Conservation (phyloP, 1,140 invertebrate species). For the Diabrotica undecimpunctata region DNA sequence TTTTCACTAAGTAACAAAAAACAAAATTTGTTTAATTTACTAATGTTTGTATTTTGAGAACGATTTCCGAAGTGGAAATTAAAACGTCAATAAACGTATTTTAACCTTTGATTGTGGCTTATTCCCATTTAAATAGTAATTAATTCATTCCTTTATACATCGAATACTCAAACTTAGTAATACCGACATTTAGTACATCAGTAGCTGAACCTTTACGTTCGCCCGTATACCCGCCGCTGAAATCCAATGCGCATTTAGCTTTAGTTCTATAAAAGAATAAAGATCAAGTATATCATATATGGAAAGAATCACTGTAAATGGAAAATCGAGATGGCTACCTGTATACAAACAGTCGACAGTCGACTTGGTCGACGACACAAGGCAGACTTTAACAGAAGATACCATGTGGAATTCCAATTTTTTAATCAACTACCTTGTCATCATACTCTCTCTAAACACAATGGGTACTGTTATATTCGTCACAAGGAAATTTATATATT, state of each 20-base stretch:
- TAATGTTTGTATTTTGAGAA: too few relatives aligned
- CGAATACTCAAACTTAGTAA: too few relatives aligned
- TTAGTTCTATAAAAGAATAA: conserved; percentile 48
- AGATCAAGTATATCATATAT: conserved; percentile 51
- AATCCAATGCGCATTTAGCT: conserved; percentile 44
- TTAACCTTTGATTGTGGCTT: too few relatives aligned
- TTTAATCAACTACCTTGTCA: conserved; percentile 18
- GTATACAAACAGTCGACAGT: conserved; percentile 19
- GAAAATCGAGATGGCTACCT: conserved; percentile 45
- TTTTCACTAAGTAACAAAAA: too few relatives aligned
- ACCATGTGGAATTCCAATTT: conserved; percentile 37
- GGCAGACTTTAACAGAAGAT: conserved; percentile 9
- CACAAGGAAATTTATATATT: not conserved
- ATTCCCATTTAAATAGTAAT: too few relatives aligned
- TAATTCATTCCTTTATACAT: too few relatives aligned
- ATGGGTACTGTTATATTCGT: conserved; percentile 14
- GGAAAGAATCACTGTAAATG: conserved; percentile 50
- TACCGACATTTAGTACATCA: too few relatives aligned
- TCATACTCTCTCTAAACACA: conserved; percentile 5
- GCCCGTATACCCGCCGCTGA: conserved; percentile 19
- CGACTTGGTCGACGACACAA: not conserved
- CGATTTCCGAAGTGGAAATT: too few relatives aligned
- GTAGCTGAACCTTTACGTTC: too few relatives aligned
- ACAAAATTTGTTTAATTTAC: too few relatives aligned
- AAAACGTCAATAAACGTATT: too few relatives aligned